Percentiles rank a stretch among this genome's conserved stretches.
phyloP scores from a whole-genome alignment of 2,888 invertebrate species.

The Andrena haemorrhoa region DNA sequence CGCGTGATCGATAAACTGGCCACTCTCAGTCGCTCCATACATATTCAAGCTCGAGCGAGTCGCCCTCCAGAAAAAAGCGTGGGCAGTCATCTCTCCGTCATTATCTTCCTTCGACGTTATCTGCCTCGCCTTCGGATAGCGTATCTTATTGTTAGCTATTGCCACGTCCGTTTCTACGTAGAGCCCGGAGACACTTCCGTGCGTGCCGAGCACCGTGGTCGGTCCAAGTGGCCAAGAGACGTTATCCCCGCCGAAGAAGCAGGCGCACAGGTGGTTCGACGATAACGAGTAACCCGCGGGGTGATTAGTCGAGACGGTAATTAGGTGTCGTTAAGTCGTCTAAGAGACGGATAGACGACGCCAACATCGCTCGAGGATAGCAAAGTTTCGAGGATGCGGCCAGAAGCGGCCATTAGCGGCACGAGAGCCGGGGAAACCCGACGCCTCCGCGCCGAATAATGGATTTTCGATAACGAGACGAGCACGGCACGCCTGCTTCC shows the following conservation, averaged over 20 bases:
- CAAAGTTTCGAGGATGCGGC: conserved; percentile 51
- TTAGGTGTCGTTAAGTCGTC: conserved; percentile 38
- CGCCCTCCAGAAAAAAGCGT: conserved; percentile 53
- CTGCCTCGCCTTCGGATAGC: conserved; percentile 43
- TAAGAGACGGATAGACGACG: conserved; percentile 17
- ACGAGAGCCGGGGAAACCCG: conserved; percentile 37
- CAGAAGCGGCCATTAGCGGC: conserved; percentile 42
- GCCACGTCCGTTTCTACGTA: conserved; percentile 28
- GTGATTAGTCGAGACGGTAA: conserved; percentile 45
- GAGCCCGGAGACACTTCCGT: conserved; percentile 17
- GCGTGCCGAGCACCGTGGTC: background rate
- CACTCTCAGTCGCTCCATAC: background rate
- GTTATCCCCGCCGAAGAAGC: background rate
- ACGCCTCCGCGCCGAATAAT: conserved; percentile 52
- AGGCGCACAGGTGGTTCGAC: background rate
- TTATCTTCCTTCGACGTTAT: conserved; percentile 43
- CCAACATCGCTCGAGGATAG: background rate
- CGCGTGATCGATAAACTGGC: background rate
- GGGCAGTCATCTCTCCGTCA: conserved; percentile 7
- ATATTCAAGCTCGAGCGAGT: conserved; percentile 14
- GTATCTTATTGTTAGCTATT: conserved; percentile 47
- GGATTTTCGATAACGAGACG: conserved; percentile 67
- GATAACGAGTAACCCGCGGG: conserved; percentile 8
- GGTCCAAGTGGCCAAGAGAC: background rate
- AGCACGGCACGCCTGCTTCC: conserved; percentile 12